Base-by-base conservation (phyloP, 2,888 invertebrate species). In the Elegia similella region DNA sequence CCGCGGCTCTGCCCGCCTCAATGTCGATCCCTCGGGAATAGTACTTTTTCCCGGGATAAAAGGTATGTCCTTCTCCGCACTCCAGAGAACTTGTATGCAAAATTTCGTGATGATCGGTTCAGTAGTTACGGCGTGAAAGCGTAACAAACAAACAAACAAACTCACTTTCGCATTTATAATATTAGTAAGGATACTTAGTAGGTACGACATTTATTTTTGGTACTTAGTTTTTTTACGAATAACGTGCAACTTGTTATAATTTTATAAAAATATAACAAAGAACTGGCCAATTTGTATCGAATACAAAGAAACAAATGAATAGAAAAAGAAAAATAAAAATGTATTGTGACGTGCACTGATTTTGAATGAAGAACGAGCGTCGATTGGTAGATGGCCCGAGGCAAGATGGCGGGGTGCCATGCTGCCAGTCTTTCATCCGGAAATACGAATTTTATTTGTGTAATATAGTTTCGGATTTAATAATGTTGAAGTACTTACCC, bases 331-430 rank as follows among this genome's bases (percentile, higher is more conserved):
- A 78, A 80, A 64, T 42, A 56, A 59, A 58, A 63, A 68, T 62
- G 67, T 70, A 82, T 81, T 82, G 79, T 82, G 65, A 66, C 67
- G 74, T 75, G 70, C 76, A 75, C 75, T 70, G 68, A 80, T 81
- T 88, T 83, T 80, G 77, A 86, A 87, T 85, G 79, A 80, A 83
- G 84, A 83, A 82, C 81, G 76, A 69, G 73, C 78, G 74, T 75
- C 78, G 79, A 88, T 88, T 87, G 87, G 87, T 77, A 73, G 66
- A 81, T 83, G 65, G 90, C 90, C 90, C 71, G 76, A 64, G 89
- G 90, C 89, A 72, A 82, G 78, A 84, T 84, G 82, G 82, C 84
- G 85, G 90, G 88, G 89, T 82, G 88, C 82, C 84, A 75, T 81
- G 84, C 81, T 83, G 80, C 80, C 77, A 82, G 69, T 74, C 75